phyloP scores from a whole-genome alignment of 2,888 invertebrate genomes.

The Sarcophaga caerulescens region DNA sequence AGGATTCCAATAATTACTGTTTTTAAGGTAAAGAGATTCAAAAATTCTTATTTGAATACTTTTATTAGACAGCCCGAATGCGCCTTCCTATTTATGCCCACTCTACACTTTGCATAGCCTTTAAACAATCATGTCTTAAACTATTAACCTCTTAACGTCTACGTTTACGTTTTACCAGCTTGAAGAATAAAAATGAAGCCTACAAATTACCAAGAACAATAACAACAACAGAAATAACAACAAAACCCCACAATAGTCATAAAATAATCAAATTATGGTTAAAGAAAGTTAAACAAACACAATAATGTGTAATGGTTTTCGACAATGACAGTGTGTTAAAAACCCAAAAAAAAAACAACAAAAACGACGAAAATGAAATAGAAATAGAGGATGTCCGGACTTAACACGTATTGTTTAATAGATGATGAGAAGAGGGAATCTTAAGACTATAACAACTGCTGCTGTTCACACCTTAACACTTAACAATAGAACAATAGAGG shows the following conservation, averaged over 20 bases:
- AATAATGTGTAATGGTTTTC: slow-evolving; percentile 54
- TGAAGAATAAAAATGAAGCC: neutral
- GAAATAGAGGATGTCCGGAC: slow-evolving; percentile 65
- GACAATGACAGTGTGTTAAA: slow-evolving; percentile 41
- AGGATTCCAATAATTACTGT: too few species aligned
- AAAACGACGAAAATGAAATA: neutral
- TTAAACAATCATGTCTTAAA: neutral
- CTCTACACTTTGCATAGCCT: too few species aligned
- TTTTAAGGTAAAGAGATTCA: too few species aligned
- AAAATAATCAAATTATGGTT: slow-evolving; percentile 64
- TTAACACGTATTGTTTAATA: slow-evolving; percentile 60
- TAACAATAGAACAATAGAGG: neutral
- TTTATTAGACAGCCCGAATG: too few species aligned
- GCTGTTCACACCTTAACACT: slow-evolving; percentile 6
- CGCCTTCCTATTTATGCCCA: too few species aligned
- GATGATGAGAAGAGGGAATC: slow-evolving; percentile 22
- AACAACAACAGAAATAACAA: slow-evolving; percentile 1
- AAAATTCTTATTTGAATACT: too few species aligned
- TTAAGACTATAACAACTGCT: slow-evolving; percentile 57
- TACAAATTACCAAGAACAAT: neutral
- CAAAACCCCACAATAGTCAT: slow-evolving; percentile 43
- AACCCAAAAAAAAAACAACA: neutral
- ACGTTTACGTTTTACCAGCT: neutral
- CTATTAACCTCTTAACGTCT: slow-evolving; percentile 1
- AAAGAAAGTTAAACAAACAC: slow-evolving; percentile 41